These are phyloP conservation scores for Corythornis vintsioides DNA, from an alignment of 2,113 vertebrate species.

Conservation along the genomic window DNA sequence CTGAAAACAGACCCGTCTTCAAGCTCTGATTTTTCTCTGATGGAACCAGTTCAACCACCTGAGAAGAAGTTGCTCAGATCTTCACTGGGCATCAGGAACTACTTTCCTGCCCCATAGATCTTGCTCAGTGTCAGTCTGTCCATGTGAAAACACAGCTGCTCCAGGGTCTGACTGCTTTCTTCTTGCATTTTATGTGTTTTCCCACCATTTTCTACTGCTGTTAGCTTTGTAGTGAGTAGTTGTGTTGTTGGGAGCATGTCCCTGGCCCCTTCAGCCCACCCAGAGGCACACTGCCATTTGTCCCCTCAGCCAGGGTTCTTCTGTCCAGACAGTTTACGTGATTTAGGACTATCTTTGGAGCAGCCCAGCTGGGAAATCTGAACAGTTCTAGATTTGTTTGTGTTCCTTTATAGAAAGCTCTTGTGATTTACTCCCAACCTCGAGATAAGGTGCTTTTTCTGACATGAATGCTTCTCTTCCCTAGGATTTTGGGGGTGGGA, in stretches of 20 bases:
- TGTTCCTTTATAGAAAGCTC: neutral
- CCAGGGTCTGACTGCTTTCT: neutral
- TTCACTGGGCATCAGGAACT: neutral
- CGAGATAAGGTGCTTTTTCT: neutral
- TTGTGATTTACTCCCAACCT: neutral
- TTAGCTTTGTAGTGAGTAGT: neutral
- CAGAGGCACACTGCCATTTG: neutral
- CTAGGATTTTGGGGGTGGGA: fast-evolving
- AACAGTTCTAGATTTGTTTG: fast-evolving
- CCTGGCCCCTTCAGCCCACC: neutral
- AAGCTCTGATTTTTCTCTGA: neutral
- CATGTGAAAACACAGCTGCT: neutral
- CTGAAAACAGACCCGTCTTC: neutral
- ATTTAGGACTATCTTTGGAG: neutral
- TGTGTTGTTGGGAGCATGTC: neutral
- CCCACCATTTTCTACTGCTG: neutral
- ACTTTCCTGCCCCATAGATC: fast-evolving
- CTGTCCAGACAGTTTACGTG: fast-evolving
- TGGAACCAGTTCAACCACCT: conserved; percentile 11
- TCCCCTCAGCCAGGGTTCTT: neutral
- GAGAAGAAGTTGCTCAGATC: neutral
- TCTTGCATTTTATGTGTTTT: neutral
- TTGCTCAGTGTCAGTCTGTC: neutral
- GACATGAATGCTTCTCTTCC: neutral
- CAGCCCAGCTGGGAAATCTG: neutral